Evolutionary conservation across 2,888 invertebrate species (phyloP).

Genomic region (Stegana nigrithorax): DNA sequence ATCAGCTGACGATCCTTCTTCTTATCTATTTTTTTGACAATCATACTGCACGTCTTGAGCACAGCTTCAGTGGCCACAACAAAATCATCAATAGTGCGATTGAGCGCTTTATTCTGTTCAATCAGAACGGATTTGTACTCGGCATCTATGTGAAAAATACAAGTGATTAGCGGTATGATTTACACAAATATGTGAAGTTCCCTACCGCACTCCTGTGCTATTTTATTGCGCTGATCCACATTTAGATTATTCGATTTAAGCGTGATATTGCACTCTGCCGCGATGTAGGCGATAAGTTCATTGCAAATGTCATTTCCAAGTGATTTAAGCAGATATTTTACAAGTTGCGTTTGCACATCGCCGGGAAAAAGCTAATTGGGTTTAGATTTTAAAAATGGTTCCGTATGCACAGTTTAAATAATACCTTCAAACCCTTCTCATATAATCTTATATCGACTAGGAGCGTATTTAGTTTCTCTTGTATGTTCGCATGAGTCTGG

Average conservation of each 20-base stretch:
- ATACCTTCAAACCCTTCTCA: conserved; percentile 79
- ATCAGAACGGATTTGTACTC: conserved; percentile 77
- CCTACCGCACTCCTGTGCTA: conserved; percentile 73
- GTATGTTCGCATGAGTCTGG: conserved; percentile 83
- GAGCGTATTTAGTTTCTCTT: conserved; percentile 84
- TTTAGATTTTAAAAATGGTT: neutral
- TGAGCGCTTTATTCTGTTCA: conserved; percentile 77
- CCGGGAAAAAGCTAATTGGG: conserved; percentile 72
- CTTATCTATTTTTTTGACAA: conserved; percentile 89
- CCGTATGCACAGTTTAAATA: neutral
- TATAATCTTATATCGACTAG: conserved; percentile 81
- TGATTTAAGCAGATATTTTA: conserved; percentile 87
- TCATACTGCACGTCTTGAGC: conserved; percentile 80
- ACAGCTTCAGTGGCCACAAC: conserved; percentile 79
- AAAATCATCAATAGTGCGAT: conserved; percentile 83
- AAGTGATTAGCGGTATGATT: too few species aligned
- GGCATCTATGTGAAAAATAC: conserved; percentile 73
- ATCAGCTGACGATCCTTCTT: conserved; percentile 85
- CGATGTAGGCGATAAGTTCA: conserved; percentile 82
- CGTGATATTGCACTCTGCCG: conserved; percentile 78
- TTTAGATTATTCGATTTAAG: conserved; percentile 71
- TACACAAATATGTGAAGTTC: too few species aligned
- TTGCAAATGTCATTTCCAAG: conserved; percentile 85
- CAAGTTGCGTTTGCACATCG: conserved; percentile 76
- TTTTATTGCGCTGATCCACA: conserved; percentile 77